Base-by-base conservation (phyloP, 1,140 invertebrate genomes). In the Caenorhabditis remanei region DNA sequence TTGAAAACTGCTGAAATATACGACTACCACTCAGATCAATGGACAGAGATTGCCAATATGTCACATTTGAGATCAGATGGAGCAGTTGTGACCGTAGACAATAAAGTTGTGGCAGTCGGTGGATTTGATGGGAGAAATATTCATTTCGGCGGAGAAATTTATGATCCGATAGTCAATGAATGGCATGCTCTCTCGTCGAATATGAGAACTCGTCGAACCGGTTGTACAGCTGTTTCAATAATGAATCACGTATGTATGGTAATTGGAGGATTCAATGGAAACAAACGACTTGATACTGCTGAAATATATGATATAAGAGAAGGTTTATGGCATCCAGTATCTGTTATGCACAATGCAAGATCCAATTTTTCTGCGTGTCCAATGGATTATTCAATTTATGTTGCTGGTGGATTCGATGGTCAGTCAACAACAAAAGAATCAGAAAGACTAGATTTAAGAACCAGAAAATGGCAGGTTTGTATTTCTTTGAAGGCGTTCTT, bases 291-390 rank as follows among this genome's bases (percentile, higher is more conserved):
- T 16, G 63, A 65, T 19, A 55, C 85, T 67, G 63, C 24, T 58
- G 85, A 85, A 58, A 46, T 85, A 14, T 85, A 85, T 58, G 85
- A 85, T 79, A 75, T 67, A 16, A 46, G 85, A 55, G 85, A 85
- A 53, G 85, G 85, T 9, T 13, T 61, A n/a, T 85, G 85, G 85
- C 85, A 85, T 58, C n/a, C 63, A 14, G 46, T 75, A 40, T 53
- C 85, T 19, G 24, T 40, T 4, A 75, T 85, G 85, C 48, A 53
- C 46, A 85, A 46, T 19, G 40, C 85, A 4, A 53, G 85, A 53
- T 85, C 85, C 9, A 85, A 85, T 24, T 85, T 75, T 48, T 53
- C 63, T 3, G 63, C 67, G 3, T 65, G 48, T 16, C 21, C 43
- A 19, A 71, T 85, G 85, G 67, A 85, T 53, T 65, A 40, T n/a